These are phyloP conservation scores for Cottoperca gobio DNA, from an alignment of 2,797 vertebrate genomes.

Conservation along the genomic window DNA sequence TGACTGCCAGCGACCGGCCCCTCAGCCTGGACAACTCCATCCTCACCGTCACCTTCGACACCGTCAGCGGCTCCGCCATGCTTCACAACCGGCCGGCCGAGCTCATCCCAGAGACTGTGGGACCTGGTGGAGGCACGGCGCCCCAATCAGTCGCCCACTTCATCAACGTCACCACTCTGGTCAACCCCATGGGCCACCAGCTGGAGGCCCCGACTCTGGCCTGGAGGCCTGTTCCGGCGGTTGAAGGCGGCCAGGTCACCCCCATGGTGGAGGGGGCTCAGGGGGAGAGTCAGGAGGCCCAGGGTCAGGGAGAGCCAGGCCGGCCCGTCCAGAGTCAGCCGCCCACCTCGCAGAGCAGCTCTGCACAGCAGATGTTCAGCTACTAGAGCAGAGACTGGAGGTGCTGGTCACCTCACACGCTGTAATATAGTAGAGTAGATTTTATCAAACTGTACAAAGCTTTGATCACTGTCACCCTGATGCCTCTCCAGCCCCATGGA, in stretches of 20 bases:
- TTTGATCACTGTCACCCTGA: conserved; percentile 65
- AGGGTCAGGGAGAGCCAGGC: conserved; percentile 63
- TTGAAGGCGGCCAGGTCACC: conserved; percentile 81
- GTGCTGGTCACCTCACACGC: conserved; percentile 71
- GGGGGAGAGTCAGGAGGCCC: conserved; percentile 75
- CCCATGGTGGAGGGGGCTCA: conserved; percentile 69
- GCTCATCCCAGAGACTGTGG: conserved; percentile 86
- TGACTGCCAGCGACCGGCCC: conserved; percentile 88
- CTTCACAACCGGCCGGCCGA: conserved; percentile 92
- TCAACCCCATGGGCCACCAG: conserved; percentile 93
- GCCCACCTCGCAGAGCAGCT: conserved; percentile 58
- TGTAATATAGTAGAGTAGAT: conserved; percentile 38
- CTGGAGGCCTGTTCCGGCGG: conserved; percentile 89
- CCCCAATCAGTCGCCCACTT: conserved; percentile 95
- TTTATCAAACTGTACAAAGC: conserved; percentile 44
- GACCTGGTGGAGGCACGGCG: conserved; percentile 66
- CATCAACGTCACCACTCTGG: conserved; percentile 96
- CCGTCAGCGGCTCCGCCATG: conserved; percentile 93
- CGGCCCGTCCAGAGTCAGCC: conserved; percentile 78
- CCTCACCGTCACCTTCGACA: conserved; percentile 96
- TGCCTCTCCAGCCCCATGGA: conserved; percentile 64
- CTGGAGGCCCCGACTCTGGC: conserved; percentile 90
- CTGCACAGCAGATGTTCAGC: conserved; percentile 93
- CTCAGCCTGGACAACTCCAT: conserved; percentile 96
- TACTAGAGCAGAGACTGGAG: conserved; percentile 80